A percentile compares a stretch with the other conserved stretches of the same genome.
These are phyloP conservation scores for Ataeniobius toweri DNA, from an alignment of 2,797 vertebrate genomes.

Conservation along the genomic window DNA sequence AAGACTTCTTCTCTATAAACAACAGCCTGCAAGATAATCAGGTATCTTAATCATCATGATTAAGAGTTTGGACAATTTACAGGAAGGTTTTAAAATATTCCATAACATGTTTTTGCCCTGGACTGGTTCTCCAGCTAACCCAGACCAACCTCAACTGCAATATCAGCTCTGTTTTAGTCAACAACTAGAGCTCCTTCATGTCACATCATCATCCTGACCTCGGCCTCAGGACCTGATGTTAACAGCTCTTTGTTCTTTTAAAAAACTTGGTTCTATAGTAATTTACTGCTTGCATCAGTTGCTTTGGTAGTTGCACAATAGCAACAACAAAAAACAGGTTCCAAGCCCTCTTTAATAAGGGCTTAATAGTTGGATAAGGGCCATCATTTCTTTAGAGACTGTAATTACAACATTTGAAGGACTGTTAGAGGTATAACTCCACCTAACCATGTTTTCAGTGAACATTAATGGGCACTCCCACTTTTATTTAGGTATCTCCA, in stretches of 20 bases:
- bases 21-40: background rate
- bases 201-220: background rate
- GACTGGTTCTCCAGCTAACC: too few relatives aligned
- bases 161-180: too few relatives aligned
- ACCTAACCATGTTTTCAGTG: background rate
- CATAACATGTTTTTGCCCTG: too few relatives aligned
- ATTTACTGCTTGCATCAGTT: background rate
- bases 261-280: background rate
- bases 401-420: background rate
- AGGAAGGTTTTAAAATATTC: too few relatives aligned
- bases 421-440: background rate
- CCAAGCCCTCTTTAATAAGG: background rate
- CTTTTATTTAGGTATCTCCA: background rate
- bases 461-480: background rate
- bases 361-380: background rate
- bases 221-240: background rate
- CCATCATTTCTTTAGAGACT: background rate
- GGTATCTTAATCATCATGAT: background rate
- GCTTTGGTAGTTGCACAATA: background rate
- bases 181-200: background rate
- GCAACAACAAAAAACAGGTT: background rate
- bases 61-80: background rate
- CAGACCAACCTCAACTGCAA: too few relatives aligned
- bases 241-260: background rate
- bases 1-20: background rate